Percentiles rank a stretch among this genome's conserved stretches.
Evolutionary conservation across 2,797 vertebrate species (phyloP).

Genomic region (Percopsis omiscomaycus): DNA sequence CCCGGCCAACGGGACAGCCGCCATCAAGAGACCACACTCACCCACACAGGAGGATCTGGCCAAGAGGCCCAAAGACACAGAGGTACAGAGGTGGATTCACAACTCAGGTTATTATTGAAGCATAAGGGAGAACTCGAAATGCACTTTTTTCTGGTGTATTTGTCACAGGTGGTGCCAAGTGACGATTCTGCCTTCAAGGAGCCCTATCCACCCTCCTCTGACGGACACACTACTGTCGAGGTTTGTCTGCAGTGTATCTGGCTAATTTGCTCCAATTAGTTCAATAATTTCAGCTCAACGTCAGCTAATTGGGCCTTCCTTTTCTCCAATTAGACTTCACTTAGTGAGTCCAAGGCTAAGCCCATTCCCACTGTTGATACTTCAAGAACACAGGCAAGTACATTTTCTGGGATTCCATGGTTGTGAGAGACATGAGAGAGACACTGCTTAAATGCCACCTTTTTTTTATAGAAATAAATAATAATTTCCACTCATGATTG

Average conservation of each 20-base stretch:
- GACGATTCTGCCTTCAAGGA: conserved; percentile 82
- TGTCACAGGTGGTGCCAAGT: conserved; percentile 49
- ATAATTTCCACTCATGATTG: no score
- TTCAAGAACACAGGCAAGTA: conserved; percentile 87
- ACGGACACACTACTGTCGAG: conserved; percentile 62
- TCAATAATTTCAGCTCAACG: no score
- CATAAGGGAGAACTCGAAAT: neutral
- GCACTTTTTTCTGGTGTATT: conserved; percentile 1
- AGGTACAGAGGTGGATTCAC: conserved; percentile 34
- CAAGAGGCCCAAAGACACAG: conserved; percentile 75
- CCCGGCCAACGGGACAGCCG: conserved; percentile 38
- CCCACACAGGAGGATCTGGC: conserved; percentile 72
- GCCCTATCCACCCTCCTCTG: conserved; percentile 70
- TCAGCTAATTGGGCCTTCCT: no score
- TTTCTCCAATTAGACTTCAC: conserved; percentile 64
- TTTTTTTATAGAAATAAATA: no score
- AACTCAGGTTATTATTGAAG: neutral
- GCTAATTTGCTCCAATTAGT: no score
- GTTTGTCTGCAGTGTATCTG: no score
- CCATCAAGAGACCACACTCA: conserved; percentile 74
- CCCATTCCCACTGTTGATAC: conserved; percentile 87
- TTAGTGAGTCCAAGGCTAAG: conserved; percentile 77
- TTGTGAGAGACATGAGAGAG: no score
- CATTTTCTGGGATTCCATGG: neutral
- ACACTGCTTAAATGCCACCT: no score